These are phyloP conservation scores for Cataglyphis albicans DNA, from an alignment of 2,888 invertebrate genomes.

Conservation along the genomic window DNA sequence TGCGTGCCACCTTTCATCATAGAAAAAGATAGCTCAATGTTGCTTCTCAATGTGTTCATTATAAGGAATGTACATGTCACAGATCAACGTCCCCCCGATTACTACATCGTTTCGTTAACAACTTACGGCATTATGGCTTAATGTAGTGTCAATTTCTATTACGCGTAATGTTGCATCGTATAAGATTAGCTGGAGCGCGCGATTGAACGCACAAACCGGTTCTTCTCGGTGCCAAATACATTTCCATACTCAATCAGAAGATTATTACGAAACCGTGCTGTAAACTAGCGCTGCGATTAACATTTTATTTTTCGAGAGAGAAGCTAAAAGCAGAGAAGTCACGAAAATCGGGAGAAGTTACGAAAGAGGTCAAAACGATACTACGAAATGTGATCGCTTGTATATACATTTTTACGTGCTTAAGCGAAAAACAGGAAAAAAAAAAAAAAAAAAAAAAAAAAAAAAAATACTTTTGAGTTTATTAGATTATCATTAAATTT, in stretches of 20 bases:
- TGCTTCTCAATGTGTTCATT: conserved; percentile 12
- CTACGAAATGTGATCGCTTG: neutral
- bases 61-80: neutral
- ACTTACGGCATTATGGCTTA: conserved; percentile 15
- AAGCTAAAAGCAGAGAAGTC: neutral
- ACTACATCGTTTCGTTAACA: conserved; percentile 20
- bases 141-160: conserved; percentile 35
- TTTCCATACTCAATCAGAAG: conserved; percentile 44
- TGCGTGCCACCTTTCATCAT: neutral
- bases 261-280: conserved; percentile 22
- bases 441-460: neutral
- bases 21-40: neutral
- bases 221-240: conserved; percentile 49
- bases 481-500: neutral
- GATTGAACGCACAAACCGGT: conserved; percentile 38
- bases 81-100: neutral
- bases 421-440: neutral
- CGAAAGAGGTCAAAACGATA: neutral
- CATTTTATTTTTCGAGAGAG: conserved; percentile 40
- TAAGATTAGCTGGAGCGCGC: conserved; percentile 38
- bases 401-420: neutral
- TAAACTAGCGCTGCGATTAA: conserved; percentile 31
- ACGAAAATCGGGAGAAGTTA: neutral
- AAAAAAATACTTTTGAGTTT: neutral
- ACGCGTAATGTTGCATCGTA: conserved; percentile 18